A percentile compares a stretch with the other conserved stretches of the same genome.
Conservation (phyloP, 2,797 vertebrate species). For the Denticeps clupeoides region DNA sequence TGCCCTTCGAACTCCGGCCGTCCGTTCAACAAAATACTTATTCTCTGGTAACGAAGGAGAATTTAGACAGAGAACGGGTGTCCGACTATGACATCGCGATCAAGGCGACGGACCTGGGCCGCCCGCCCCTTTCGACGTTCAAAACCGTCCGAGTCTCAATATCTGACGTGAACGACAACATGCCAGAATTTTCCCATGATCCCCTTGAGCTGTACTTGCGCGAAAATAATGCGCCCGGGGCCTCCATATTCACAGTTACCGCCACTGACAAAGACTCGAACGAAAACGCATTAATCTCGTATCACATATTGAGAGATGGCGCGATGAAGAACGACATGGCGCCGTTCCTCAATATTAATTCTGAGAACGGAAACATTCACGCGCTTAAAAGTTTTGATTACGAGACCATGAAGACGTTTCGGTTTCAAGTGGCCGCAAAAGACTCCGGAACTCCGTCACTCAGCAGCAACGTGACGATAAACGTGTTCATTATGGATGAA, state of each 20-base stretch:
- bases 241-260: slow-evolving; percentile 35
- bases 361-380: slow-evolving; percentile 31
- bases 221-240: slow-evolving; percentile 51
- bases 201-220: slow-evolving; percentile 45
- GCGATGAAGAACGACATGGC: slow-evolving; percentile 7
- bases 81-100: slow-evolving; percentile 49
- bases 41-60: slow-evolving; percentile 45
- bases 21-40: slow-evolving; percentile 51
- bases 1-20: slow-evolving; percentile 50
- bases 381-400: slow-evolving; percentile 37
- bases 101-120: slow-evolving; percentile 50
- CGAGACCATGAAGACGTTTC: slow-evolving; percentile 29
- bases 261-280: slow-evolving; percentile 33
- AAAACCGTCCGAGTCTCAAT: slow-evolving; percentile 42
- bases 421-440: slow-evolving; percentile 26
- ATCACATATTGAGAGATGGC: slow-evolving; percentile 18
- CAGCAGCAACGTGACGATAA: slow-evolving; percentile 30
- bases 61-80: slow-evolving; percentile 45
- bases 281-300: slow-evolving; percentile 34
- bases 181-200: slow-evolving; percentile 39
- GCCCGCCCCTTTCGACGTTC: slow-evolving; percentile 35
- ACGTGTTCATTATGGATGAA: slow-evolving; percentile 37
- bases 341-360: slow-evolving; percentile 34
- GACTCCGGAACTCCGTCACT: slow-evolving; percentile 29
- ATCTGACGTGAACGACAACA: slow-evolving; percentile 57